Evolutionary conservation across 2,113 vertebrate species (phyloP), one percentile per base, ranked within the genome.

Genomic region (Quiscalus mexicanus): DNA sequence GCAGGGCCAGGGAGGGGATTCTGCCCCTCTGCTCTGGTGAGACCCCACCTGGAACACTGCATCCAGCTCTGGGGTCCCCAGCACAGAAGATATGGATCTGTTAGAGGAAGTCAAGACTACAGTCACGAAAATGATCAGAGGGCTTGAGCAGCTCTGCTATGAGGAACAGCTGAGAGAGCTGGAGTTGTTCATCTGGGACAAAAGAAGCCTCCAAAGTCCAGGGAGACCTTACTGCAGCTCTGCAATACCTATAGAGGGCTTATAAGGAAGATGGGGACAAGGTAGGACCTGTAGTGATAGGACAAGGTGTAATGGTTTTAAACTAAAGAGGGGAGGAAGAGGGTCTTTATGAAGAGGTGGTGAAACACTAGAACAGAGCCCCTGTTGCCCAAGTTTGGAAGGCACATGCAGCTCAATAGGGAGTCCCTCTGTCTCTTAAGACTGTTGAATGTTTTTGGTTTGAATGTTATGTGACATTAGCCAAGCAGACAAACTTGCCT

Each of bases 1-100:
- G 35, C 42, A 76, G n/a, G 37, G 9, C 0, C 0, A 58, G 37
- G 19, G 31, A 59, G 20, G 16, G 13, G 27, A n/a, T 49, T 81
- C 63, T 76, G 12, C 10, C 42, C 13, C 49, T 75, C 42, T 63
- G 6, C 33, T 80, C 33, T 69, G 6, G 13, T 76, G 76, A 70
- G 58, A 76, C 4, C 17, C 19, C 19, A 33, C 22, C 49, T 59
- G n/a, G 1, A 47, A 6, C 7, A 5, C 49, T 37, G 19, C 35
- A 31, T 15, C 17, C 60, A 62, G 10, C 47, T 44, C 42, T 39
- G 33, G 15, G 14, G 8, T 22, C 3, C 27, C 11, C 31, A 79
- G 41, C 49, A 28, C 25, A 68, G 24, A 35, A 22, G 14, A 31
- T 12, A 14, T 9, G 16, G 35, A 56, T 6, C 4, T 62, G 9